Evolutionary conservation across 2,797 vertebrate species (phyloP), one percentile per base, ranked within the genome.

Genomic region (Paramormyrops hopkinsi): DNA sequence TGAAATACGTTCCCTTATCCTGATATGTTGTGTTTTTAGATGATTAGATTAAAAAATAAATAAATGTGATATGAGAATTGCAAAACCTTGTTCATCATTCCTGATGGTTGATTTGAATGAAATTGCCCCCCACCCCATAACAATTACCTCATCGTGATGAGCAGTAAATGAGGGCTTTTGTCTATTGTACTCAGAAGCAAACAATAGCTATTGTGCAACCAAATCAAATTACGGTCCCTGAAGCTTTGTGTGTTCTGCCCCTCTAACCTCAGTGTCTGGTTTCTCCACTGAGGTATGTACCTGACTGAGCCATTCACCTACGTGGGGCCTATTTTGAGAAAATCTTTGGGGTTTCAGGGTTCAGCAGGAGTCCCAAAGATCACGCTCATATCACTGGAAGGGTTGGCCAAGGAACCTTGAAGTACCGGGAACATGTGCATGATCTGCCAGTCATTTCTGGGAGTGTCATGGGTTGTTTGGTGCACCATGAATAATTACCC

Each of bases 111-210:
- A 51, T 88, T 54, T 53, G 29, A 88, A 76, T 41, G 46, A 41
- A 37, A 53, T 76, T 76, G 17, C 22, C 19, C 25, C 29, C 88
- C 9, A 2, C 41, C 41, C 22, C 50, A 22, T 44, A 76, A 88
- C 29, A 79, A 76, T 29, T 53, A 79, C 88, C 88, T 79, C 65
- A 79, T 76, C 65, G 4, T n/a, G 65, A 53, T 54, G 17, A n/a
- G 29, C 19, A 65, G 50, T 88, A 73, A 88, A 69, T 79, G 88
- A 54, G 69, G 69, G 29, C 87, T 88, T 53, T 88, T 88, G 88
- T 88, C 65, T 48, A 41, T 69, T 79, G 69, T 50, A 48, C 88
- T 54, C 48, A 29, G 25, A 54, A 54, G 48, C 29, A 46, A 73
- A 88, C 88, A 88, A 53, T 79, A 33, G 9, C 88, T 37, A 54